phyloP scores from a whole-genome alignment of 2,888 invertebrate genomes.

The Rhimphoctona megacephalus region DNA sequence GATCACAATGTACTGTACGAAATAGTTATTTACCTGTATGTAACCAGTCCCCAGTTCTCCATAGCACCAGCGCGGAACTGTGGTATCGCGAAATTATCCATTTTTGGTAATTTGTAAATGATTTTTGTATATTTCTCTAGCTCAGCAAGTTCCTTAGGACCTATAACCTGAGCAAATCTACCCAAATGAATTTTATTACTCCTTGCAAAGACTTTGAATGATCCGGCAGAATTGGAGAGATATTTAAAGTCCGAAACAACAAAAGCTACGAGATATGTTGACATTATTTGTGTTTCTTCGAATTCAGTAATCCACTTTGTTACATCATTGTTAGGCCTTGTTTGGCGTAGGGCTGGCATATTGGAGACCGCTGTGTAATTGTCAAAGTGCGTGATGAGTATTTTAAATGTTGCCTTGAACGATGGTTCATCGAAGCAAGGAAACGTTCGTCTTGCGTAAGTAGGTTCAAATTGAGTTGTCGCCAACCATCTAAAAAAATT shows the following conservation, averaged over 20 bases:
- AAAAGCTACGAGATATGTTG: constrained; percentile 88
- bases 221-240: not conserved
- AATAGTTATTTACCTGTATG: constrained; percentile 87
- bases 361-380: constrained; percentile 83
- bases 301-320: constrained; percentile 71
- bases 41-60: constrained; percentile 97
- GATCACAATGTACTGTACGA: not conserved
- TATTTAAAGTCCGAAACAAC: constrained; percentile 86
- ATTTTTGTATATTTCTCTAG: constrained; percentile 88
- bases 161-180: constrained; percentile 90
- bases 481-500: constrained; percentile 86
- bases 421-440: constrained; percentile 92
- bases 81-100: constrained; percentile 96
- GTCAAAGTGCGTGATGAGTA: constrained; percentile 87
- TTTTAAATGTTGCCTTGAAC: constrained; percentile 89
- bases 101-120: constrained; percentile 89
- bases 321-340: not conserved
- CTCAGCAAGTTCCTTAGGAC: constrained; percentile 90
- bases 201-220: constrained; percentile 78
- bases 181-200: constrained; percentile 90
- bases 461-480: constrained; percentile 89
- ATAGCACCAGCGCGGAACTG: constrained; percentile 96
- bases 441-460: constrained; percentile 89
- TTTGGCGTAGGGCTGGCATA: constrained; percentile 44
- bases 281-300: constrained; percentile 77